These are phyloP conservation scores for Poecilia picta DNA, from an alignment of 2,797 vertebrate genomes.

Conservation along the genomic window DNA sequence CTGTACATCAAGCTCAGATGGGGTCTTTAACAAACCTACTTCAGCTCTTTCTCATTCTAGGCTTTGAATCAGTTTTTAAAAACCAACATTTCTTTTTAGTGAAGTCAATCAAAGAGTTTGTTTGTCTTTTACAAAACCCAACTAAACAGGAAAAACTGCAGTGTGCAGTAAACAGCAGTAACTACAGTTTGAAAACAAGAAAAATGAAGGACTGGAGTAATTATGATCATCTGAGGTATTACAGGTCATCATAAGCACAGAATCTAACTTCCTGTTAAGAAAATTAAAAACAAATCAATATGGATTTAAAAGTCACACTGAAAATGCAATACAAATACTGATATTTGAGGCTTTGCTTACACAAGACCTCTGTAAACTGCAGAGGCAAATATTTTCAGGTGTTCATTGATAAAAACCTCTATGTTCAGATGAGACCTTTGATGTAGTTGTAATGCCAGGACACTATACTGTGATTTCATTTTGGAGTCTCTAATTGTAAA, in stretches of 20 bases:
- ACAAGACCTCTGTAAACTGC: too few species aligned
- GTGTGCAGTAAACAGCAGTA: neutral
- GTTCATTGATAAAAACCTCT: too few species aligned
- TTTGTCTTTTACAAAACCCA: neutral
- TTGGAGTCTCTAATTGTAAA: too few species aligned
- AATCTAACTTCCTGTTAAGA: neutral
- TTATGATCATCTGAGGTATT: neutral
- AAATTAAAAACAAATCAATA: neutral
- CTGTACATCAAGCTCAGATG: neutral
- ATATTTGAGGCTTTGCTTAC: neutral
- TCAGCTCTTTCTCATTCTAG: neutral
- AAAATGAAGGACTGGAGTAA: neutral
- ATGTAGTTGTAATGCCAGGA: too few species aligned
- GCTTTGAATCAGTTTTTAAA: neutral
- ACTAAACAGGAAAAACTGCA: neutral
- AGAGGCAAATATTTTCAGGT: too few species aligned
- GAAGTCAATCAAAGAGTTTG: neutral
- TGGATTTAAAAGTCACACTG: neutral
- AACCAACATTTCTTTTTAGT: neutral
- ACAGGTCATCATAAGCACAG: neutral
- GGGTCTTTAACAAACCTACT: neutral
- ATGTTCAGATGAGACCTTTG: too few species aligned
- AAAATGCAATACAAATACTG: neutral
- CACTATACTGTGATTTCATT: too few species aligned
- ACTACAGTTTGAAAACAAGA: neutral